Base-by-base conservation (phyloP, 1,140 invertebrate species). In the Octopus sinensis region DNA sequence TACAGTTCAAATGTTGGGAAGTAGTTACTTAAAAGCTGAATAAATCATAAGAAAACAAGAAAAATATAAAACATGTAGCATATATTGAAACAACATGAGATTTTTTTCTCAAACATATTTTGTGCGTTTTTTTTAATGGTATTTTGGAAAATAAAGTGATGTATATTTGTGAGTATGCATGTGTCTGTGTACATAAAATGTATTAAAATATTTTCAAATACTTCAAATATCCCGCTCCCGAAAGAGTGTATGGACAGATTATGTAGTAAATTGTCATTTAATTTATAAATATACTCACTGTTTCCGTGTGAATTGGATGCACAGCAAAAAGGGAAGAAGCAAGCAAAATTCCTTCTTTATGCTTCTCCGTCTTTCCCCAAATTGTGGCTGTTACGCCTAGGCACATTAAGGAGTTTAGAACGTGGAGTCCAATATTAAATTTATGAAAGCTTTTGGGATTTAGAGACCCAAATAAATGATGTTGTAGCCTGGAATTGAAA, bases 251-350 rank as follows among this genome's bases (percentile, higher is more conserved):
- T 43, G 30, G 30, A 43, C 3, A 43, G 30, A 43, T 43, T 43
- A 43, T 23, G 23, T 43, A 43, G 30, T 43, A 43, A 43, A 43
- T 43, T 43, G 30, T 43, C 30, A 43, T 43, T 43, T n/a, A 73
- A 73, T 73, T 12, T 73, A n/a, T 17, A 73, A 73, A 73, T 10
- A 12, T 5, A 77, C 76, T 77, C 51, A 77, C 76, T 43, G 23
- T 77, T 77, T 77, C 76, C 52, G 76, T 77, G 76, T 77, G 76
- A 17, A 77, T 77, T 53, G 76, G 76, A 53, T 77, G 76, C 6
- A 77, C 76, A 43, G 76, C 76, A 77, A 77, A 77, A 23, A 77
- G 7, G 7, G 30, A 6, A 13, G 12, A 17, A 51, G 76, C 76
- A 51, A 77, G 76, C 0, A 77, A 6, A 12, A 53, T 53, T 77